phyloP scores from a whole-genome alignment of 2,888 invertebrate genomes.

The Agrochola litura region DNA sequence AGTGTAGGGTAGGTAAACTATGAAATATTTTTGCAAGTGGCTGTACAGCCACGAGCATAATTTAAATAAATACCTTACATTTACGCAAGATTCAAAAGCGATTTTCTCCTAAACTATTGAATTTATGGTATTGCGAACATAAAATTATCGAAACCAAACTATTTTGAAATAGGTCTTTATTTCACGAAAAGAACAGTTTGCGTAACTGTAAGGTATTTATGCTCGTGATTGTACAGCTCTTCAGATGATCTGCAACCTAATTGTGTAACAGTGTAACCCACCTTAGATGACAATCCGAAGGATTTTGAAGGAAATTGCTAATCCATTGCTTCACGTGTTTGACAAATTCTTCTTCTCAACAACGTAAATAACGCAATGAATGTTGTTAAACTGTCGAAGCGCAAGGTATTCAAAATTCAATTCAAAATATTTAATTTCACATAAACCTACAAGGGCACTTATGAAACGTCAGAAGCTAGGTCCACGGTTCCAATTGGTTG shows the following conservation, averaged over 20 bases:
- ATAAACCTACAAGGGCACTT: too few relatives aligned
- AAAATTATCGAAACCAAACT: background rate
- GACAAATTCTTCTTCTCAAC: background rate
- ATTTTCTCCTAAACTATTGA: background rate
- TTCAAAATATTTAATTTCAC: too few relatives aligned
- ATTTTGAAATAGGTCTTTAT: too few relatives aligned
- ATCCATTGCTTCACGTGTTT: background rate
- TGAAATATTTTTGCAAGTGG: background rate
- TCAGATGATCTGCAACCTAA: background rate
- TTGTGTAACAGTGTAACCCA: background rate
- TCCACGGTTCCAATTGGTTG: too few relatives aligned
- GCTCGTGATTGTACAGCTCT: background rate
- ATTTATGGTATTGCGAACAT: background rate
- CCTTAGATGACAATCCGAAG: background rate
- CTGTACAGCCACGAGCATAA: background rate
- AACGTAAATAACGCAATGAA: background rate
- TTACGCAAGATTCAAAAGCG: background rate
- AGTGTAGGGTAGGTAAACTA: background rate
- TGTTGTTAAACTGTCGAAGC: background rate
- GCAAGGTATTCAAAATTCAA: background rate
- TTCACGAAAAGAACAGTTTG: too few relatives aligned
- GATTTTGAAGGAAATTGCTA: background rate
- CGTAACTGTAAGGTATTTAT: background rate
- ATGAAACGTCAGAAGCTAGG: too few relatives aligned
- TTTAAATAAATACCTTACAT: background rate